Percentiles rank a stretch among this genome's conserved stretches.
Evolutionary conservation across 2,888 invertebrate species (phyloP).

Genomic region (Ochropacha duplaris): DNA sequence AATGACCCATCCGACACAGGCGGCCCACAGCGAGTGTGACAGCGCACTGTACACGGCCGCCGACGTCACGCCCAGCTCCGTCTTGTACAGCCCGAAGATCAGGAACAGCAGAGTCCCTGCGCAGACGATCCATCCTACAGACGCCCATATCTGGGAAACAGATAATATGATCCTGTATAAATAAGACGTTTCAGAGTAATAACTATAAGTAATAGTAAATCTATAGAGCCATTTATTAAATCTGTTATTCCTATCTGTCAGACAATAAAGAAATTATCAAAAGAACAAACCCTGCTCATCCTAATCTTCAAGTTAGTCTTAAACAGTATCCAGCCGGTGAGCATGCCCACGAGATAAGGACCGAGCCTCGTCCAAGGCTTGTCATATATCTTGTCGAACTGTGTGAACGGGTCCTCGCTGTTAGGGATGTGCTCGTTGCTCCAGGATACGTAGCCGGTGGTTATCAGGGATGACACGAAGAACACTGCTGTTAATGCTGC

Average conservation of each 20-base stretch:
- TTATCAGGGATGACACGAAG: slow-evolving; percentile 89
- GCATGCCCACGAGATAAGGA: slow-evolving; percentile 93
- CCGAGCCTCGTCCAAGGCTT: slow-evolving; percentile 94
- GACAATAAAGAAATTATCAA: not conserved
- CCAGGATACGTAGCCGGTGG: slow-evolving; percentile 91
- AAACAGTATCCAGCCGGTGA: slow-evolving; percentile 91
- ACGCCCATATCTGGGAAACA: slow-evolving; percentile 85
- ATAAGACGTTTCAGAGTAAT: no score
- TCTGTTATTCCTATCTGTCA: no score
- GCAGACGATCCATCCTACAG: slow-evolving; percentile 88
- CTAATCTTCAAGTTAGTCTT: slow-evolving; percentile 90
- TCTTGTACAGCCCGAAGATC: slow-evolving; percentile 90
- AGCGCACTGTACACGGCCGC: slow-evolving; percentile 92
- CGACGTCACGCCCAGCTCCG: slow-evolving; percentile 85
- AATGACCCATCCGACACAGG: slow-evolving; percentile 91
- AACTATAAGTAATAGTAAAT: no score
- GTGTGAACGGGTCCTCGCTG: slow-evolving; percentile 90
- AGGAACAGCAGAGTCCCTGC: slow-evolving; percentile 86
- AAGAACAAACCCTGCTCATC: slow-evolving; percentile 84
- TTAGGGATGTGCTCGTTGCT: slow-evolving; percentile 90
- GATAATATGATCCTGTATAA: no score
- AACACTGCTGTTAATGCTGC: slow-evolving; percentile 85
- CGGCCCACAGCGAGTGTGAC: slow-evolving; percentile 92
- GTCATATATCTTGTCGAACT: slow-evolving; percentile 95
- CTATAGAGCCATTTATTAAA: no score